These are phyloP conservation scores for Trachops cirrhosus DNA, from an alignment of 2,797 vertebrate genomes.

Conservation along the genomic window DNA sequence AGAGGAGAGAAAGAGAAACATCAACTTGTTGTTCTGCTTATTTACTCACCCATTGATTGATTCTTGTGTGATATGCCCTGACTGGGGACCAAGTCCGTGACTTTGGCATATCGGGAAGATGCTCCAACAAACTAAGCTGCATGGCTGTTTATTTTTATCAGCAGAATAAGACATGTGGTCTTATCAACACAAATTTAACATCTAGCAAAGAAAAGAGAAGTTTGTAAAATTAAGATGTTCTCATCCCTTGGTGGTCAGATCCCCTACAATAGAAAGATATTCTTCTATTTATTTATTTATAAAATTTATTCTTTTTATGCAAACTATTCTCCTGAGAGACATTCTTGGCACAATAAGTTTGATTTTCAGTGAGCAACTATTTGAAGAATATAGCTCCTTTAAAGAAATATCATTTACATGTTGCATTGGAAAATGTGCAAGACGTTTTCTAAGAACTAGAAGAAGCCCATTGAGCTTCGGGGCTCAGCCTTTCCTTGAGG, in stretches of 20 bases:
- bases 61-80: background rate
- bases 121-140: no score
- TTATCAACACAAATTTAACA: background rate
- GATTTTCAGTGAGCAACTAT: background rate
- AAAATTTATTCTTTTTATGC: background rate
- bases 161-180: background rate
- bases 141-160: background rate
- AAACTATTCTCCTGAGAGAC: background rate
- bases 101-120: no score
- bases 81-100: no score
- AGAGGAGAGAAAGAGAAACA: background rate
- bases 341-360: background rate
- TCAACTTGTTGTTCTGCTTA: background rate
- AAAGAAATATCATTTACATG: background rate
- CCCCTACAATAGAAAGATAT: background rate
- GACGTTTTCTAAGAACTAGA: background rate
- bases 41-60: background rate
- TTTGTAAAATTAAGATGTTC: background rate
- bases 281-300: background rate
- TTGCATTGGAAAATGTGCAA: background rate
- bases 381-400: background rate
- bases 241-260: fast-evolving
- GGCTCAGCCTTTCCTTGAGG: background rate
- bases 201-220: background rate
- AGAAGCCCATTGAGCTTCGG: background rate